Conservation (phyloP, 2,888 invertebrate genomes). For the Spisula subtruncata region DNA sequence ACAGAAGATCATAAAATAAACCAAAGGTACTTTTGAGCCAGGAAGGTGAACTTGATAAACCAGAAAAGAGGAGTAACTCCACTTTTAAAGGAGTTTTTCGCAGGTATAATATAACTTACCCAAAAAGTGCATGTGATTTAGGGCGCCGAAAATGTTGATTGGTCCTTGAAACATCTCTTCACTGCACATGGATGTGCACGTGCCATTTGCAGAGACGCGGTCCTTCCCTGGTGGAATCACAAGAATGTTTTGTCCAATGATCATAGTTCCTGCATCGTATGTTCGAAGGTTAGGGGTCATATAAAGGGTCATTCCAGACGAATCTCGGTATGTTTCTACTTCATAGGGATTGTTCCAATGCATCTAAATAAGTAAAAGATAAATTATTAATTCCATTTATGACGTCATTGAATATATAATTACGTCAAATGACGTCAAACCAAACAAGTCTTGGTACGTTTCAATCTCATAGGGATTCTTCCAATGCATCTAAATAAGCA, state of each 20-base stretch:
- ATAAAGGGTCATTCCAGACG: conserved; percentile 74
- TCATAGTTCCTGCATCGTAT: conserved; percentile 70
- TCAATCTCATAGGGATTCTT: too few species aligned
- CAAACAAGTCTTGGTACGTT: too few species aligned
- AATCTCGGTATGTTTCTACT: conserved; percentile 63
- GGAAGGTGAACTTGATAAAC: too few species aligned
- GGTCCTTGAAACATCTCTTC: conserved; percentile 55
- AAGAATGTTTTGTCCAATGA: conserved; percentile 70
- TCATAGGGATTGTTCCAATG: conserved; percentile 75
- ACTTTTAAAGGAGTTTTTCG: too few species aligned
- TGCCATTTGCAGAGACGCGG: conserved; percentile 35
- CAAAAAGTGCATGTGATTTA: conserved; percentile 80
- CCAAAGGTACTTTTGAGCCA: too few species aligned
- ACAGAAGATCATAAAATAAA: too few species aligned
- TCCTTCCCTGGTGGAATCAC: conserved; percentile 71
- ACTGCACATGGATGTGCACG: conserved; percentile 51
- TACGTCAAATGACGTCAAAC: too few species aligned
- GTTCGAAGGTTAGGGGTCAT: conserved; percentile 72
- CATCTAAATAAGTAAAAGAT: conserved; percentile 56
- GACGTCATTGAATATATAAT: too few species aligned
- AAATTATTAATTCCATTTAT: background rate
- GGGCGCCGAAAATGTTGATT: conserved; percentile 61
- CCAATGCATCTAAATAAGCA: too few species aligned
- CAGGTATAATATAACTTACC: conserved; percentile 59
- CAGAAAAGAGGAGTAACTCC: too few species aligned